Base-by-base conservation (phyloP, 2,888 invertebrate species). In the Acronicta alni region DNA sequence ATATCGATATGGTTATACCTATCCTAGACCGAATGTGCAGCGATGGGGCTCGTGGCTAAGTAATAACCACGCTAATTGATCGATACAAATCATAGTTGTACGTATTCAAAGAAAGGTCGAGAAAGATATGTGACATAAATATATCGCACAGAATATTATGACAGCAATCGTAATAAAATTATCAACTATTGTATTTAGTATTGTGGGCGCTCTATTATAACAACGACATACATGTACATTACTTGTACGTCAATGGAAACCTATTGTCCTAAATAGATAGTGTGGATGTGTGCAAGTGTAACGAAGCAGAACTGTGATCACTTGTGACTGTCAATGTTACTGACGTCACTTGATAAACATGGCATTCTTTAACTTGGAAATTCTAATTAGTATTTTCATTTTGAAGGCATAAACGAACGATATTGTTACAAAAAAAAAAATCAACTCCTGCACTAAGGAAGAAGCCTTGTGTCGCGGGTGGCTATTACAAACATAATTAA, bases 181-280 rank as follows among this genome's bases (percentile, higher is more conserved):
- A 18, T 17, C 15, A 38, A 15, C 32, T 51, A 43, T 37, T 35
- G 35, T 35, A 65, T 20, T 46, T 20, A 43, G 15, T 16, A 43
- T 45, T 39, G 38, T 20, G 16, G 44, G 10, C 35, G n/a, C 3
- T 14, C 38, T 44, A 42, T 20, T 18, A 45, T 20, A 26, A 43
- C 38, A 37, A 32, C 47, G 51, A 37, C 59, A 72, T 23, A 49
- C 57, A 69, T n/a, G n/a, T 57, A 46, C 32, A 38, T 55, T 6
- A 30, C 17, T 38, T 18, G 47, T 51, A 60, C 47, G 52, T 67
- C 55, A 68, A 45, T 67, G 48, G 54, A 60, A 72, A 54, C 74
- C 57, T 55, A 52, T 61, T 72, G 73, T 57, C 60, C 68, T 52
- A 75, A 43, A 67, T 72, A 72, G 73, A 73, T 71, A 67, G 44